These are phyloP conservation scores for Arvicanthis niloticus DNA, from an alignment of 2,113 vertebrate species.

Conservation along the genomic window DNA sequence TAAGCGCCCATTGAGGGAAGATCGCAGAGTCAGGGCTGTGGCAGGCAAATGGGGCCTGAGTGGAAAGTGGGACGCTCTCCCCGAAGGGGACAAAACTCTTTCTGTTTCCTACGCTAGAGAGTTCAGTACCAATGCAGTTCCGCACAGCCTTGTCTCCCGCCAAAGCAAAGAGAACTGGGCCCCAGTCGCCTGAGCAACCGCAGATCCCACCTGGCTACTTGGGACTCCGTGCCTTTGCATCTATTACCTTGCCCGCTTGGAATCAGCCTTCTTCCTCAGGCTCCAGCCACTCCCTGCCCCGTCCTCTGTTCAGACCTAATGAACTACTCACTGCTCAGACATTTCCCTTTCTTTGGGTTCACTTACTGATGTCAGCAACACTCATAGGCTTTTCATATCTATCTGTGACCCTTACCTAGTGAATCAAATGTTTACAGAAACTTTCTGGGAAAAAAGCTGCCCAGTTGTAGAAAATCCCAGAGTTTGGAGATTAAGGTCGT, in stretches of 20 bases:
- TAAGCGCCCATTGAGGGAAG: slow-evolving; percentile 60
- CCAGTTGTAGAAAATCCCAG: not conserved
- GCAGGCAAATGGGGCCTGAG: slow-evolving; percentile 66
- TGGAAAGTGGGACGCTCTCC: slow-evolving; percentile 75
- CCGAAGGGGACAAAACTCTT: slow-evolving; percentile 75
- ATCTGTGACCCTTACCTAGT: no score
- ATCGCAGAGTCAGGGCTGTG: slow-evolving; percentile 72
- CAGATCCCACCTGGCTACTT: not conserved
- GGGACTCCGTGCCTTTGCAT: not conserved
- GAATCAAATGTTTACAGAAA: not conserved
- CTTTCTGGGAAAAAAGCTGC: not conserved
- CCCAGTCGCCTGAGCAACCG: fast-evolving
- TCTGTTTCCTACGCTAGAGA: slow-evolving; percentile 78
- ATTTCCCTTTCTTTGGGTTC: not conserved
- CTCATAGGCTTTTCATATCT: no score
- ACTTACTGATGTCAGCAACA: no score
- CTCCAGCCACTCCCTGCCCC: fast-evolving
- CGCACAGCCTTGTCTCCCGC: not conserved
- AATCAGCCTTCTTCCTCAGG: not conserved
- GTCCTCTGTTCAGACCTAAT: not conserved
- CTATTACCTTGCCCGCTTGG: not conserved
- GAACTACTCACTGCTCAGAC: not conserved
- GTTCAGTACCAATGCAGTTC: slow-evolving; percentile 18
- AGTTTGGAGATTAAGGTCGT: not conserved
- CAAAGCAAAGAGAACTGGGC: slow-evolving; percentile 58